A percentile compares a stretch with the other conserved stretches of the same genome.
phyloP scores from a whole-genome alignment of 2,888 invertebrate genomes.

The Mimumesa dahlbomi region DNA sequence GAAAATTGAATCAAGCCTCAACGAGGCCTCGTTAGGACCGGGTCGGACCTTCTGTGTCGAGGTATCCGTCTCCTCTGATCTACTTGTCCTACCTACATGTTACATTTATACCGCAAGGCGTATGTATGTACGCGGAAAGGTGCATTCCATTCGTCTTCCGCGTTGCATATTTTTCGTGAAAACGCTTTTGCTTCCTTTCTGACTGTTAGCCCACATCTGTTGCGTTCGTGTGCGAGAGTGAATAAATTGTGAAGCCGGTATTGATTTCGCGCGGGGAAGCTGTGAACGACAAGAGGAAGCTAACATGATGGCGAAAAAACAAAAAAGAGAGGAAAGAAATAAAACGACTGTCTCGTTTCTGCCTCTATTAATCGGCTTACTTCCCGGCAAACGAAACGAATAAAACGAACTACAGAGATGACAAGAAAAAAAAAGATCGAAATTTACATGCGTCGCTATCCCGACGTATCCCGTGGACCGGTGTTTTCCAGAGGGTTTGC shows the following conservation, averaged over 20 bases:
- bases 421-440: neutral
- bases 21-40: conserved; percentile 60
- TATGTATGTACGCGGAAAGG: neutral
- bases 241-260: conserved; percentile 53
- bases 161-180: conserved; percentile 37
- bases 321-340: conserved; percentile 10
- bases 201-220: conserved; percentile 45
- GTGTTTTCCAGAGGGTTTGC: no score
- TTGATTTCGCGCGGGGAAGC: conserved; percentile 45
- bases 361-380: conserved; percentile 43
- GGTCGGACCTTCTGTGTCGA: conserved; percentile 20
- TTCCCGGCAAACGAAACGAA: no score
- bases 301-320: conserved; percentile 16
- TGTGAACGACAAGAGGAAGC: conserved; percentile 27
- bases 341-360: conserved; percentile 13
- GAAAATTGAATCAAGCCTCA: conserved; percentile 59
- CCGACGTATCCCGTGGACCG: neutral
- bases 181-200: conserved; percentile 29
- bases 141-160: conserved; percentile 2
- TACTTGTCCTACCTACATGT: conserved; percentile 20
- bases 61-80: conserved; percentile 19
- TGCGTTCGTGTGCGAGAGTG: conserved; percentile 40
- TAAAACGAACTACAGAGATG: no score
- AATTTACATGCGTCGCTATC: neutral
- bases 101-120: no score